Percentiles rank a stretch among this genome's conserved stretches.
phyloP scores from a whole-genome alignment of 2,797 vertebrate genomes.

The Neopelma chrysocephalum region DNA sequence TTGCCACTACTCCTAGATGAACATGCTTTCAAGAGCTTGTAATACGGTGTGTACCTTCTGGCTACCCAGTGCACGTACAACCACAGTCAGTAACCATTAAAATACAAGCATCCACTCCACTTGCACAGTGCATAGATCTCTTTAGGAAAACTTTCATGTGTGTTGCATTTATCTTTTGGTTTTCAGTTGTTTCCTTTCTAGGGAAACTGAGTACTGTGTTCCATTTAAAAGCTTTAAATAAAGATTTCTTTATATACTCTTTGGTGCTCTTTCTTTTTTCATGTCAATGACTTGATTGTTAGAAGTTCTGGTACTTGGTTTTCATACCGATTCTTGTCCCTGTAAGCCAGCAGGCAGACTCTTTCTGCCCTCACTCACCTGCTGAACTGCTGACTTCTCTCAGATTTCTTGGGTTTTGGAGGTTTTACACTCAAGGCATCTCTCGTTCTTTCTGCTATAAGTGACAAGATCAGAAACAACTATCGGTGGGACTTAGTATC shows the following conservation, averaged over 20 bases:
- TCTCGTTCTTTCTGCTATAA: accelerated
- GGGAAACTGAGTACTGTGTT: not conserved
- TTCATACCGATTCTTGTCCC: not conserved
- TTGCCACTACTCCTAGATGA: no score
- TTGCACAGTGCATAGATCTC: not conserved
- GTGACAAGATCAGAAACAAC: not conserved
- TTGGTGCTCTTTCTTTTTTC: not conserved
- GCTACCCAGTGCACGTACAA: accelerated
- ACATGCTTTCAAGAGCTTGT: not conserved
- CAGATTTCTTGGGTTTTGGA: not conserved
- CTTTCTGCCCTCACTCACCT: not conserved
- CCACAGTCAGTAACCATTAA: not conserved
- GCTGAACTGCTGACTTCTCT: not conserved
- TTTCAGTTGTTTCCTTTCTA: not conserved
- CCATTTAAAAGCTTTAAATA: slow-evolving; percentile 55
- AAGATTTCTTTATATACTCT: slow-evolving; percentile 8
- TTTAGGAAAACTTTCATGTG: not conserved
- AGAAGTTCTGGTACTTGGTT: not conserved
- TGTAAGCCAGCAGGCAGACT: not conserved
- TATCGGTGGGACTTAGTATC: not conserved
- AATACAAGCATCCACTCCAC: not conserved
- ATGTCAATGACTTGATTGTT: not conserved
- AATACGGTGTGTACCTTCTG: not conserved
- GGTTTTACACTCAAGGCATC: not conserved
- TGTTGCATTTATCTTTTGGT: not conserved